phyloP scores from a whole-genome alignment of 2,888 invertebrate genomes.

The Drosophila kuntzei region DNA sequence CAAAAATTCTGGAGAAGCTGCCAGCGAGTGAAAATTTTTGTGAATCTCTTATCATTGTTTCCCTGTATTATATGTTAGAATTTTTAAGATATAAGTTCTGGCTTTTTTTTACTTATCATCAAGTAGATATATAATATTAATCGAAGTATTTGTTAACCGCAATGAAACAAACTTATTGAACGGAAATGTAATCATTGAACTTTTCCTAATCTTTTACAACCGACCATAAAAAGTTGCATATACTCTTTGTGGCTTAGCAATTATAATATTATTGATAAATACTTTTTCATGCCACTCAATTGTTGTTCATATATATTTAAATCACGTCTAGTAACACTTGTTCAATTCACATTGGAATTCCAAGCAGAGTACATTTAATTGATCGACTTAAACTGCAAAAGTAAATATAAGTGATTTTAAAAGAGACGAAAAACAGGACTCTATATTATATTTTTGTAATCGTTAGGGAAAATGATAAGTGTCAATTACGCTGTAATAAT shows the following conservation, averaged over 20 bases:
- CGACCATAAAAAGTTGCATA: background rate
- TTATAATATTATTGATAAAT: background rate
- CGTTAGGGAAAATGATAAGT: background rate
- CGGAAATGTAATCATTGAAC: background rate
- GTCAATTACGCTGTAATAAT: background rate
- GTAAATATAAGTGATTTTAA: background rate
- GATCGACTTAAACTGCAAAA: background rate
- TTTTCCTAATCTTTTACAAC: background rate
- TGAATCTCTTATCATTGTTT: slow-evolving; percentile 49
- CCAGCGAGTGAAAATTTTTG: slow-evolving; percentile 65
- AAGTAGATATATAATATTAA: background rate
- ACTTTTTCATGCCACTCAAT: background rate
- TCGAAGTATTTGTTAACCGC: background rate
- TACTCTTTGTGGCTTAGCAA: background rate
- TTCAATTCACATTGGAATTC: background rate
- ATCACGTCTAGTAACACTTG: background rate
- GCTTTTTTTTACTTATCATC: slow-evolving; percentile 18
- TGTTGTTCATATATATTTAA: background rate
- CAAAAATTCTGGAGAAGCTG: slow-evolving; percentile 76
- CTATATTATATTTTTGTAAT: background rate
- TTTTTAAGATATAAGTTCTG: slow-evolving; percentile 36
- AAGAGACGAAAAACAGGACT: background rate
- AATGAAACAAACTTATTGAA: background rate
- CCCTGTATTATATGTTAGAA: slow-evolving; percentile 14
- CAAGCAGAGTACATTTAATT: background rate